These are phyloP conservation scores for Rissa tridactyla DNA, from an alignment of 2,113 vertebrate species.

Conservation along the genomic window DNA sequence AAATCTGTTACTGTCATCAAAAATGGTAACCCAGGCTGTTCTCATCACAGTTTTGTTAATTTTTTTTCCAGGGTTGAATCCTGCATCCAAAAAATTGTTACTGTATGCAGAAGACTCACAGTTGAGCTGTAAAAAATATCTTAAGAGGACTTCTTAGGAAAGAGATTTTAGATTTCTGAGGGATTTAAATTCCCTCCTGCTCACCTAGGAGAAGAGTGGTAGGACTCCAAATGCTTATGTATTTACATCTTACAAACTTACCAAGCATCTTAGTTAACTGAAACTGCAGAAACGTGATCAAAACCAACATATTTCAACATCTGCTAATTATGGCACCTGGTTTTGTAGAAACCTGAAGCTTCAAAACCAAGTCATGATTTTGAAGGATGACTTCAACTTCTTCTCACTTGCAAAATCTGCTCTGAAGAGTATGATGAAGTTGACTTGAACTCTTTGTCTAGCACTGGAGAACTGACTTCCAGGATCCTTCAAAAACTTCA, in stretches of 20 bases:
- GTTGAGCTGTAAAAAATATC: background rate
- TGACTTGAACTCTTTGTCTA: background rate
- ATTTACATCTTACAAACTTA: background rate
- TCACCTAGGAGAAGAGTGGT: background rate
- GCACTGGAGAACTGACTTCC: background rate
- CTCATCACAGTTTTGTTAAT: background rate
- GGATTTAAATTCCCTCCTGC: background rate
- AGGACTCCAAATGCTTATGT: background rate
- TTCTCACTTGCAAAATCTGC: background rate
- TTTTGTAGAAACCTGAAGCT: background rate
- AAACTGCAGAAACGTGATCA: background rate
- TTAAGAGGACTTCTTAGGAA: background rate
- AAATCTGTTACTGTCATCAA: background rate
- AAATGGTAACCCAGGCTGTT: background rate
- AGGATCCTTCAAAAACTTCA: background rate
- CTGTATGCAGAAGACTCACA: background rate
- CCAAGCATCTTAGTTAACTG: background rate
- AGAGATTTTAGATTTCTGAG: background rate
- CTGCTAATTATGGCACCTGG: background rate
- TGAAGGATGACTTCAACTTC: background rate
- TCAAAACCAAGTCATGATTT: background rate
- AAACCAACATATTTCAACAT: background rate
- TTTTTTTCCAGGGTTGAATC: background rate
- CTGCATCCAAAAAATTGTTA: background rate
- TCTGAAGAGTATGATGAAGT: background rate